Evolutionary conservation across 2,113 vertebrate species (phyloP).

Genomic region (Oreamnos americanus): DNA sequence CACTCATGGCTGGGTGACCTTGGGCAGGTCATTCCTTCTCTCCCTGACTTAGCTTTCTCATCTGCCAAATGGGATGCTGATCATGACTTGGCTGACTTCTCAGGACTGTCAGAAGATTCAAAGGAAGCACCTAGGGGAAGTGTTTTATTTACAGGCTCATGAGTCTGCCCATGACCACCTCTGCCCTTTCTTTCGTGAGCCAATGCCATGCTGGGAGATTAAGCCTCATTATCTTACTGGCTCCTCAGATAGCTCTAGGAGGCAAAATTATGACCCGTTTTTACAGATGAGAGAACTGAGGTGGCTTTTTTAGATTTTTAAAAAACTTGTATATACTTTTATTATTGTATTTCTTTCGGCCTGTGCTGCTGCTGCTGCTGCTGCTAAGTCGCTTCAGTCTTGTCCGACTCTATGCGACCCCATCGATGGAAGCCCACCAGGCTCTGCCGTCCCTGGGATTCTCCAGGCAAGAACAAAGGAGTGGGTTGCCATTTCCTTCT

Average conservation of each 20-base stretch:
- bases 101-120: not conserved
- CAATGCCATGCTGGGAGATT: not conserved
- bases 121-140: not conserved
- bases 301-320: not conserved
- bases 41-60: not conserved
- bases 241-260: not conserved
- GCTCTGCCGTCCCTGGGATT: too few species aligned
- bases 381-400: too few species aligned
- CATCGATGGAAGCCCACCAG: too few species aligned
- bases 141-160: not conserved
- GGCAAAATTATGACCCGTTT: not conserved
- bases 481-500: too few species aligned
- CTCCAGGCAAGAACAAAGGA: too few species aligned
- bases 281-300: not conserved
- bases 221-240: not conserved
- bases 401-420: too few species aligned
- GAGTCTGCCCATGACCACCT: not conserved
- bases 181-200: not conserved
- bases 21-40: not conserved
- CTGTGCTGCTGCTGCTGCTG: too few species aligned
- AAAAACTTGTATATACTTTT: fast-evolving
- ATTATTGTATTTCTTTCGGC: not conserved
- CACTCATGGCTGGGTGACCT: not conserved
- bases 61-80: not conserved
- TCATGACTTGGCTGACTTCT: not conserved